A percentile compares a stretch with the other conserved stretches of the same genome.
phyloP scores from a whole-genome alignment of 2,113 vertebrate species.

The Cyprinodon brontotheroides region DNA sequence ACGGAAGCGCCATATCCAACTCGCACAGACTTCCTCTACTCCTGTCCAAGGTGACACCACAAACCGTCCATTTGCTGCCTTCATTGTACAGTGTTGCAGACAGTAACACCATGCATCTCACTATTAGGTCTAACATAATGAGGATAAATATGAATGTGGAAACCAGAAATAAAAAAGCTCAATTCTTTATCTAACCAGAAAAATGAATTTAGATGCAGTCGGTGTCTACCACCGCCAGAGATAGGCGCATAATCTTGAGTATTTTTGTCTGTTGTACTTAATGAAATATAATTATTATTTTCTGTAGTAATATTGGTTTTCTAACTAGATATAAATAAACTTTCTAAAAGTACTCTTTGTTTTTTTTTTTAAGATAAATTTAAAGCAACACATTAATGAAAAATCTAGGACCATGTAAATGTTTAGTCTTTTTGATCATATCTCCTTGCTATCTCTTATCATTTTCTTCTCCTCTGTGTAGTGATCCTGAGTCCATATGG shows the following conservation, averaged over 20 bases:
- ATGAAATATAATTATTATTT: too few relatives aligned
- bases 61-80: not conserved
- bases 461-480: slow-evolving; percentile 54
- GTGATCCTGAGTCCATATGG: slow-evolving; percentile 96
- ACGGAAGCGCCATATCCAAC: slow-evolving; percentile 89
- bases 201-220: too few relatives aligned
- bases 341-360: too few relatives aligned
- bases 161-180: too few relatives aligned
- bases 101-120: not conserved
- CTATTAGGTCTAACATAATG: not conserved
- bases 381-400: not conserved
- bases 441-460: not conserved
- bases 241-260: too few relatives aligned
- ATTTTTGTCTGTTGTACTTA: too few relatives aligned
- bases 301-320: too few relatives aligned
- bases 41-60: slow-evolving; percentile 88
- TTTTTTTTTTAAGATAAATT: too few relatives aligned
- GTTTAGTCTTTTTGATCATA: not conserved
- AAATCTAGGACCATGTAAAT: not conserved
- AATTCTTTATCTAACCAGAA: too few relatives aligned
- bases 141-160: too few relatives aligned
- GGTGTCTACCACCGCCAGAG: too few relatives aligned
- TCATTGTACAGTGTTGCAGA: not conserved
- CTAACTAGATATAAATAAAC: too few relatives aligned
- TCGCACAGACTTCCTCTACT: slow-evolving; percentile 88